Conservation (phyloP, 2,888 invertebrate genomes). For the Pseudoips prasinana region DNA sequence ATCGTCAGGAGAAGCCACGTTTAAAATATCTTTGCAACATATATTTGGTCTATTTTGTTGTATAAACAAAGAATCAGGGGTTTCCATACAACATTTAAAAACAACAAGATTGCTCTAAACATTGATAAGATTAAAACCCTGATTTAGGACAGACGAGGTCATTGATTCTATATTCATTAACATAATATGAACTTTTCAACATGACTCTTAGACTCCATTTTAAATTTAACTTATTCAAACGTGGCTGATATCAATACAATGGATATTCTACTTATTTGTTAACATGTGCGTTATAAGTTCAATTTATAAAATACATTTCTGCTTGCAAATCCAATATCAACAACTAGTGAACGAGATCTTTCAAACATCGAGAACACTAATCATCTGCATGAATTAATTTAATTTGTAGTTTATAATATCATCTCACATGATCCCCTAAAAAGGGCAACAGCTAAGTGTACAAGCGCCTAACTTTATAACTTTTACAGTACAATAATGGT, state of each 20-base stretch:
- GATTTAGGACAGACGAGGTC: constrained; percentile 19
- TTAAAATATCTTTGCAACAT: constrained; percentile 10
- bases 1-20: constrained; percentile 46
- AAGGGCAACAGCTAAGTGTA: constrained; percentile 47
- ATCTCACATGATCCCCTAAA: constrained; percentile 39
- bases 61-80: constrained; percentile 16
- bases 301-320: constrained; percentile 64
- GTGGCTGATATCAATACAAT: constrained; percentile 39
- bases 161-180: constrained; percentile 31
- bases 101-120: constrained; percentile 24
- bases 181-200: constrained; percentile 28
- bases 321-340: constrained; percentile 48
- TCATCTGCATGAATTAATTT: constrained; percentile 25
- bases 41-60: constrained; percentile 12
- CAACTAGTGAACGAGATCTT: constrained; percentile 51
- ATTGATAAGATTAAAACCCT: constrained; percentile 16
- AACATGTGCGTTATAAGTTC: constrained; percentile 67
- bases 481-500: constrained; percentile 51
- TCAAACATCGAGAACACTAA: constrained; percentile 16
- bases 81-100: constrained; percentile 15
- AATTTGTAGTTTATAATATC: constrained; percentile 33
- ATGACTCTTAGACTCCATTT: constrained; percentile 13
- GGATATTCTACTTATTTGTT: constrained; percentile 55
- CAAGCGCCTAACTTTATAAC: constrained; percentile 53
- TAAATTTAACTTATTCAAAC: constrained; percentile 22